Evolutionary conservation across 2,888 invertebrate species (phyloP), one percentile per base, ranked within the genome.

Genomic region (Sepioteuthis lessoniana): DNA sequence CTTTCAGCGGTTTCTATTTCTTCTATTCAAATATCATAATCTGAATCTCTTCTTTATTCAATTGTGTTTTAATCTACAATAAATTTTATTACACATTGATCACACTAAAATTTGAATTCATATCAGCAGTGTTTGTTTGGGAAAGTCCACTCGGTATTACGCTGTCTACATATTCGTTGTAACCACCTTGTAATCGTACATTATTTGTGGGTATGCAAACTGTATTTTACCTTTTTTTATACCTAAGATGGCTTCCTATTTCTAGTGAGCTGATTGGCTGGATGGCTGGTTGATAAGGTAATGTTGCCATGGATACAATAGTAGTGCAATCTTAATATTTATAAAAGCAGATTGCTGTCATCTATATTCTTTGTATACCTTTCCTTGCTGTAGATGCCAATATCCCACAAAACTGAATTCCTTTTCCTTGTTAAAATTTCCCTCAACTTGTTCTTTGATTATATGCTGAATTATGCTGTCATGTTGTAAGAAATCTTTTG

Each of bases 91-190:
- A 47, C n/a, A 16, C n/a, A n/a, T 76, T 76, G 16, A 76, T 35
- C n/a, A 35, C 35, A 76, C 3, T 35, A 13, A n/a, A 35, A 35
- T 76, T n/a, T 16, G 13, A 76, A 92, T 42, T 92, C 92, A 47
- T 92, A 92, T 92, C 92, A 92, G 92, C 92, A 92, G 92, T 92
- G 92, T 47, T 92, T 92, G 92, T 47, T 92, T 92, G 92, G 92
- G 19, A 92, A 47, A 28, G 42, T 92, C 92, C 92, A 92, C 47
- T 92, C 42, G 42, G 92, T 92, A 46, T 46, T 91, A 46, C 47
- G 92, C 47, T 42, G 42, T 92, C n/a, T 92, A 38, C 47, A n/a
- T 92, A 47, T 47, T 92, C 92, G 92, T 92, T 92, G 92, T 92
- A 92, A 92, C 38, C 38, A 91, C 92, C 42, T 92, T 92, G 92